Percentiles rank a stretch among this genome's conserved stretches.
Evolutionary conservation across 2,797 vertebrate genomes (phyloP).

Genomic region (Manis crassicaudata): DNA sequence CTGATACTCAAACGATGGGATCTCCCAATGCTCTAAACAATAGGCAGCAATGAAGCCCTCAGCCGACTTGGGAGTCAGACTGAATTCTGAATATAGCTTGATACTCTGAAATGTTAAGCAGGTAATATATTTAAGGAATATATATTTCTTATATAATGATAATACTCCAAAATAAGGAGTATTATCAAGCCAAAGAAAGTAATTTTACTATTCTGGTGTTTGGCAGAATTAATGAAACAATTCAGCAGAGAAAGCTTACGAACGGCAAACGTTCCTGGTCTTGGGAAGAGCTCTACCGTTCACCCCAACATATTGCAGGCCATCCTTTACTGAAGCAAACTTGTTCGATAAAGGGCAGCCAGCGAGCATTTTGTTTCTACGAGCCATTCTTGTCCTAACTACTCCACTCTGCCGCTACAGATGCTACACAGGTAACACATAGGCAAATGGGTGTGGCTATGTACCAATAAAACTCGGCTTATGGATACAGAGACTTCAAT

Average conservation of each 20-base stretch:
- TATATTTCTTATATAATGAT: too few relatives aligned
- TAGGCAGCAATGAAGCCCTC: not conserved
- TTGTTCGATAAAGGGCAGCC: not conserved
- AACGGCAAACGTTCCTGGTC: not conserved
- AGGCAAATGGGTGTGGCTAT: not conserved
- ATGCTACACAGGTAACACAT: rapidly evolving
- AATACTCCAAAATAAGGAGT: not conserved
- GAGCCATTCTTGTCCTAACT: not conserved
- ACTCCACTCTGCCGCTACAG: not conserved
- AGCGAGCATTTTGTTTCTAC: not conserved
- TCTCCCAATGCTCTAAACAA: not conserved
- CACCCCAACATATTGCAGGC: not conserved
- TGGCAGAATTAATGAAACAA: conserved; percentile 5
- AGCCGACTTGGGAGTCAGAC: not conserved
- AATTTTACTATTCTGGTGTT: not conserved
- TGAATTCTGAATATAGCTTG: not conserved
- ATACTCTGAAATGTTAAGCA: not conserved
- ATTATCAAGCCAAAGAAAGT: not conserved
- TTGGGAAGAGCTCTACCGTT: not conserved
- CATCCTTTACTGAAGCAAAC: not conserved
- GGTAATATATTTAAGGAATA: not conserved
- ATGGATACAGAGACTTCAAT: not conserved
- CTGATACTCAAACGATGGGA: not conserved
- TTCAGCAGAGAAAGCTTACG: not conserved
- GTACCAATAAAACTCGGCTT: not conserved